Conservation (phyloP, 2,113 vertebrate genomes). For the Cricetomys ansorgei region DNA sequence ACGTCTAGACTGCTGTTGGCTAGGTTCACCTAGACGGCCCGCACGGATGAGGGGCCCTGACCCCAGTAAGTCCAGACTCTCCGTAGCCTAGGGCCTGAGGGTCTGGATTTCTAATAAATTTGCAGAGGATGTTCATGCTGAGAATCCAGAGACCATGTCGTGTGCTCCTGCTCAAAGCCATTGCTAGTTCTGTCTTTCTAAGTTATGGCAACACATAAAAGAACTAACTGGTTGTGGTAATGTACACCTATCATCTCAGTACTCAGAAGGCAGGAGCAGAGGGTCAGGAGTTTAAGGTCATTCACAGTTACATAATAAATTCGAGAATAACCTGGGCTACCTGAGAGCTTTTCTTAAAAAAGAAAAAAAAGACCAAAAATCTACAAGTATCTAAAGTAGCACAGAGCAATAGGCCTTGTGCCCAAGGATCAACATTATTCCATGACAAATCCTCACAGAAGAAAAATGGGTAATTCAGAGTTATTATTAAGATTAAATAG, state of each 20-base stretch:
- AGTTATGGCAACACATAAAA: background rate
- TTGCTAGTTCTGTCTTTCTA: background rate
- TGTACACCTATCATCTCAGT: background rate
- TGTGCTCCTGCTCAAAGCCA: background rate
- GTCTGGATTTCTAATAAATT: background rate
- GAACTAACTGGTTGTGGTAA: background rate
- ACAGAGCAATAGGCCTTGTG: background rate
- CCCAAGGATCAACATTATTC: background rate
- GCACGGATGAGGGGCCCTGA: background rate
- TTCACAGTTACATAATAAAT: background rate
- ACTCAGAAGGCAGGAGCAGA: background rate
- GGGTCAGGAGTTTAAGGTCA: background rate
- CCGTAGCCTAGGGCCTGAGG: background rate
- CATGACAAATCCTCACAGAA: conserved; percentile 1
- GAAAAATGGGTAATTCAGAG: background rate
- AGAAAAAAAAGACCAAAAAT: background rate
- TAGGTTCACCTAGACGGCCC: background rate
- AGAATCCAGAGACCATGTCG: background rate
- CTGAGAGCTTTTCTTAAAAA: background rate
- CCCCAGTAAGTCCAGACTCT: background rate
- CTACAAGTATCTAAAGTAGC: background rate
- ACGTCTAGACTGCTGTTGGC: background rate
- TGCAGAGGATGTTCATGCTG: background rate
- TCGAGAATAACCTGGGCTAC: background rate
- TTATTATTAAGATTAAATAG: conserved; percentile 28